Conservation (phyloP, 2,888 invertebrate genomes). For the Actias luna region DNA sequence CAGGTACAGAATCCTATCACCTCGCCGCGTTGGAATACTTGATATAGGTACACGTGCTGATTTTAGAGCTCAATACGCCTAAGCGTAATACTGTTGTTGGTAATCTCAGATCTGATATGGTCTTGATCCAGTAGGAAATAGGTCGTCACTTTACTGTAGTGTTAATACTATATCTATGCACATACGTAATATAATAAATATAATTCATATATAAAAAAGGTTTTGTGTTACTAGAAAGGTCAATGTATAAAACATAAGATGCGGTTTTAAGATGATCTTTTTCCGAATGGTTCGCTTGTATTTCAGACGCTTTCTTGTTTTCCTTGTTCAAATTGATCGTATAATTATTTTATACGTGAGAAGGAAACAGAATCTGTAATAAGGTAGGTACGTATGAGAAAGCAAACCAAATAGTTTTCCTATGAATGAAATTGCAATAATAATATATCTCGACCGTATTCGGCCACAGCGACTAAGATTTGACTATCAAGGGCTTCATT, state of each 20-base stretch:
- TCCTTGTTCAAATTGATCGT: not conserved
- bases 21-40: too few relatives aligned
- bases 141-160: too few relatives aligned
- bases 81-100: too few relatives aligned
- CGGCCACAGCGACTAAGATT: too few relatives aligned
- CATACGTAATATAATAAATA: not conserved
- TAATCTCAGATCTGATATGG: too few relatives aligned
- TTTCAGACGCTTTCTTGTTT: not conserved
- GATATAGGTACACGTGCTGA: too few relatives aligned
- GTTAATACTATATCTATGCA: too few relatives aligned
- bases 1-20: too few relatives aligned
- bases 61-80: too few relatives aligned
- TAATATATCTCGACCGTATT: too few relatives aligned
- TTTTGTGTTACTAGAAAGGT: not conserved
- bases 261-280: not conserved
- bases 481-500: too few relatives aligned
- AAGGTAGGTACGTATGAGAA: not conserved
- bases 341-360: conserved; percentile 1
- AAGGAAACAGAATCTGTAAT: not conserved
- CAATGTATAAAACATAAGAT: not conserved
- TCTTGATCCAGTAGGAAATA: too few relatives aligned
- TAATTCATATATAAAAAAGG: not conserved
- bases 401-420: not conserved
- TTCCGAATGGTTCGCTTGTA: not conserved
- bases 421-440: not conserved